phyloP scores from a whole-genome alignment of 2,888 invertebrate genomes.

The Acleris sparsana region DNA sequence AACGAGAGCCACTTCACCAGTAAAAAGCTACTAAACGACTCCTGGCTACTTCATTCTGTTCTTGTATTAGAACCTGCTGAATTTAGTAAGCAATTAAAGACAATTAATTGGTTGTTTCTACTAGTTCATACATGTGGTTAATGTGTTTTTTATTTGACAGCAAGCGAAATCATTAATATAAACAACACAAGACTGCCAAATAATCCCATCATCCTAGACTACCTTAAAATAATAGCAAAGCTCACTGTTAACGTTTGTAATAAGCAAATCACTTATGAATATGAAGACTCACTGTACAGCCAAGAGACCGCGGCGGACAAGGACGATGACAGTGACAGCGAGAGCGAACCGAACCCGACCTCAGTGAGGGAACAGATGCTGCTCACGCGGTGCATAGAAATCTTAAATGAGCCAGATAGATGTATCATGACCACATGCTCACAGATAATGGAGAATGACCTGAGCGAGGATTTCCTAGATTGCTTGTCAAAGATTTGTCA shows the following conservation, averaged over 20 bases:
- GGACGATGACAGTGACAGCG: slow-evolving; percentile 84
- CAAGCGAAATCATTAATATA: slow-evolving; percentile 73
- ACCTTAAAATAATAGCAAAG: slow-evolving; percentile 73
- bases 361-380: slow-evolving; percentile 74
- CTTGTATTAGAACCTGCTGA: slow-evolving; percentile 86
- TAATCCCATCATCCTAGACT: slow-evolving; percentile 73
- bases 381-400: slow-evolving; percentile 83
- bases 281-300: slow-evolving; percentile 75
- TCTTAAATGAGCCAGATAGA: slow-evolving; percentile 85
- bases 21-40: slow-evolving; percentile 79
- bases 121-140: not conserved
- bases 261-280: slow-evolving; percentile 72
- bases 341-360: slow-evolving; percentile 76
- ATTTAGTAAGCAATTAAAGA: slow-evolving; percentile 82
- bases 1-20: slow-evolving; percentile 67
- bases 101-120: too few relatives aligned
- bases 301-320: slow-evolving; percentile 77
- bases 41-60: slow-evolving; percentile 87
- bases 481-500: slow-evolving; percentile 91
- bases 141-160: slow-evolving; percentile 56
- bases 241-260: slow-evolving; percentile 73
- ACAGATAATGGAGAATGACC: slow-evolving; percentile 77
- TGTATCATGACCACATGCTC: slow-evolving; percentile 71
- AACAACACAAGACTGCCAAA: slow-evolving; percentile 82
- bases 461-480: slow-evolving; percentile 84